Evolutionary conservation across 2,797 vertebrate species (phyloP).

Genomic region (Rhynchotus rufescens): DNA sequence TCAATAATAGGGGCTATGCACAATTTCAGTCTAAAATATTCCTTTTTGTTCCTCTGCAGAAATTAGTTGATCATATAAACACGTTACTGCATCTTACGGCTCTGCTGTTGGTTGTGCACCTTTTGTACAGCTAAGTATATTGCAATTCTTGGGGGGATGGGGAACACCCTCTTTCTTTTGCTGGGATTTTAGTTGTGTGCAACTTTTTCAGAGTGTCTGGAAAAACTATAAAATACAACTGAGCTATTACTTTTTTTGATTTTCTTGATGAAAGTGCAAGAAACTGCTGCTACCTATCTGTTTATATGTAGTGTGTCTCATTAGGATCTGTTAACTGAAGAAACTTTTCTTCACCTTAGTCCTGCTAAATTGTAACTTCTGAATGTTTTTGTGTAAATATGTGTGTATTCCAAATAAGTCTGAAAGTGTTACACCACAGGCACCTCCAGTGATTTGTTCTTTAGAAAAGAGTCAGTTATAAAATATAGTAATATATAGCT

Average conservation of each 20-base stretch:
- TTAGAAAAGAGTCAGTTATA: conserved; percentile 14
- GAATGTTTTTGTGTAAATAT: conserved; percentile 82
- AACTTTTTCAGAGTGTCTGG: conserved; percentile 70
- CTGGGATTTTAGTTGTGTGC: conserved; percentile 77
- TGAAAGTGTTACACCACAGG: conserved; percentile 83
- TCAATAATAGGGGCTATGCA: conserved; percentile 34
- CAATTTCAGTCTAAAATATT: conserved; percentile 40
- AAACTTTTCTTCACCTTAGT: conserved; percentile 78
- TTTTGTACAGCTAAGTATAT: conserved; percentile 56
- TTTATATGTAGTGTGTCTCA: conserved; percentile 80
- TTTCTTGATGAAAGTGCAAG: conserved; percentile 78
- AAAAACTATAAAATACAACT: conserved; percentile 32
- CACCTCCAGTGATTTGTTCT: conserved; percentile 34
- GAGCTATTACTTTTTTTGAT: conserved; percentile 69
- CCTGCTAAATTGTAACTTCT: conserved; percentile 83
- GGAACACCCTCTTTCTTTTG: conserved; percentile 29
- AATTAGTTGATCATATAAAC: conserved; percentile 6
- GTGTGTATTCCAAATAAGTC: conserved; percentile 88
- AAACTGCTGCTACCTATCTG: conserved; percentile 85
- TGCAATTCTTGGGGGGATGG: background rate
- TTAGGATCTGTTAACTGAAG: conserved; percentile 78
- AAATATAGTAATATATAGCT: conserved; percentile 52
- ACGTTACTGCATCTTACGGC: background rate
- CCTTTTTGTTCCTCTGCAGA: conserved; percentile 31
- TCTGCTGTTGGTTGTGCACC: conserved; percentile 49